Percentiles rank a stretch among this genome's conserved stretches.
Evolutionary conservation across 2,888 invertebrate genomes (phyloP).

Genomic region (Blastobasis adustella): DNA sequence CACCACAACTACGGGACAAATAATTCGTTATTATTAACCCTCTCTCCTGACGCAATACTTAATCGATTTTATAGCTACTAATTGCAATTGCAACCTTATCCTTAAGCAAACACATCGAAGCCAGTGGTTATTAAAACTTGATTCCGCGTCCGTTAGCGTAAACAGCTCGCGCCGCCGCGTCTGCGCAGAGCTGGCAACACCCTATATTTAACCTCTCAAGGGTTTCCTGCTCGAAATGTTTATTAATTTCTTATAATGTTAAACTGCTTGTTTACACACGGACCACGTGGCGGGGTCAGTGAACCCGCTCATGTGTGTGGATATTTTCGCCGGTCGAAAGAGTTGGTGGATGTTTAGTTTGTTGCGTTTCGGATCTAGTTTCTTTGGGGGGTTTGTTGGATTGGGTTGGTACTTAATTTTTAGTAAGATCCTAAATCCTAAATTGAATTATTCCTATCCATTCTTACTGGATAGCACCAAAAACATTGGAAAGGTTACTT

Average conservation of each 20-base stretch:
- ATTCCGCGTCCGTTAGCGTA: slow-evolving; percentile 44
- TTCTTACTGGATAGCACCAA: no score
- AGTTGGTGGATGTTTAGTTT: no score
- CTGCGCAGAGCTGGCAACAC: slow-evolving; percentile 34
- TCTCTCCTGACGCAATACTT: no score
- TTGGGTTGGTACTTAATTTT: no score
- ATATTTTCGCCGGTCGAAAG: slow-evolving; percentile 24
- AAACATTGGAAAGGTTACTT: no score
- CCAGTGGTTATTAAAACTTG: slow-evolving; percentile 27
- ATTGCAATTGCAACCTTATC: neutral
- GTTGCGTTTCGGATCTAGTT: no score
- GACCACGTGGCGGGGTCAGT: slow-evolving; percentile 55
- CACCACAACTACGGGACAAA: no score
- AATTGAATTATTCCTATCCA: no score
- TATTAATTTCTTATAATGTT: slow-evolving; percentile 57
- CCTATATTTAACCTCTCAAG: slow-evolving; percentile 66
- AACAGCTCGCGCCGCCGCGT: slow-evolving; percentile 41
- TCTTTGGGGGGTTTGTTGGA: no score
- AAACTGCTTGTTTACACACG: slow-evolving; percentile 56
- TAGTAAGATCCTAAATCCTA: no score
- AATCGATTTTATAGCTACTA: no score
- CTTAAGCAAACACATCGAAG: slow-evolving; percentile 9
- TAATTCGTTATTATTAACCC: no score
- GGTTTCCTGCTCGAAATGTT: slow-evolving; percentile 62
- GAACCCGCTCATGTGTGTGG: slow-evolving; percentile 32